A percentile compares a stretch with the other conserved stretches of the same genome.
phyloP scores from a whole-genome alignment of 2,888 invertebrate genomes.

The Cryptocheilus praepositus region DNA sequence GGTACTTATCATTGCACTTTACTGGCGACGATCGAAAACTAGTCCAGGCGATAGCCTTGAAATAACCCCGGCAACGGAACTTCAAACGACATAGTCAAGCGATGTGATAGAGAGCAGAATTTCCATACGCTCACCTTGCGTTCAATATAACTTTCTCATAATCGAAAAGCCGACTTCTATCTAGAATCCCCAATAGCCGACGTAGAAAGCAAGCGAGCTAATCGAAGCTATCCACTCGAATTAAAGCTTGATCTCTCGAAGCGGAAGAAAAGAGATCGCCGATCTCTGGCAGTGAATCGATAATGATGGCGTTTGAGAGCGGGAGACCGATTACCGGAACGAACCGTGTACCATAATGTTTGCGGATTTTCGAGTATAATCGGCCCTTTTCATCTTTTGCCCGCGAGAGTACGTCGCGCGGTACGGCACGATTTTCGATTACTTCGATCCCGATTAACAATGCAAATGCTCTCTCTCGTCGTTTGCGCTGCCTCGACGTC shows the following conservation, averaged over 20 bases:
- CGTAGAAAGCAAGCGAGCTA: slow-evolving; percentile 44
- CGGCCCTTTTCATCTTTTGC: slow-evolving; percentile 40
- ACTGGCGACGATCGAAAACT: too few relatives aligned
- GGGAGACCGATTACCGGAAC: slow-evolving; percentile 33
- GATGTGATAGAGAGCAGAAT: too few relatives aligned
- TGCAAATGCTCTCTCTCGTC: slow-evolving; percentile 54
- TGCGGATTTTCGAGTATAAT: slow-evolving; percentile 37
- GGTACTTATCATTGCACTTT: too few relatives aligned
- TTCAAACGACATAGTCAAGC: too few relatives aligned
- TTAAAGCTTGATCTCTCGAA: slow-evolving; percentile 50
- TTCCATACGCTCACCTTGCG: too few relatives aligned
- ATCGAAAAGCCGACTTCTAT: slow-evolving; percentile 8
- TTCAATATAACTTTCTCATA: too few relatives aligned
- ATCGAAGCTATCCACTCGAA: slow-evolving; percentile 33
- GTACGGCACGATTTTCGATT: slow-evolving; percentile 44
- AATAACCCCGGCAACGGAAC: too few relatives aligned
- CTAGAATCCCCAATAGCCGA: slow-evolving; percentile 23
- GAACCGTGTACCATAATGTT: slow-evolving; percentile 26
- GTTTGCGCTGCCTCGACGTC: neutral
- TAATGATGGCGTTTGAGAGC: slow-evolving; percentile 25
- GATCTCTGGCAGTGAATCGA: slow-evolving; percentile 34
- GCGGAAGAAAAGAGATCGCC: slow-evolving; percentile 36
- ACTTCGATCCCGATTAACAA: slow-evolving; percentile 67
- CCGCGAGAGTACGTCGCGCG: slow-evolving; percentile 4
- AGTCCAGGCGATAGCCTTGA: too few relatives aligned